A percentile compares a stretch with the other conserved stretches of the same genome.
Evolutionary conservation across 2,888 invertebrate species (phyloP).

Genomic region (Heliconius erato): DNA sequence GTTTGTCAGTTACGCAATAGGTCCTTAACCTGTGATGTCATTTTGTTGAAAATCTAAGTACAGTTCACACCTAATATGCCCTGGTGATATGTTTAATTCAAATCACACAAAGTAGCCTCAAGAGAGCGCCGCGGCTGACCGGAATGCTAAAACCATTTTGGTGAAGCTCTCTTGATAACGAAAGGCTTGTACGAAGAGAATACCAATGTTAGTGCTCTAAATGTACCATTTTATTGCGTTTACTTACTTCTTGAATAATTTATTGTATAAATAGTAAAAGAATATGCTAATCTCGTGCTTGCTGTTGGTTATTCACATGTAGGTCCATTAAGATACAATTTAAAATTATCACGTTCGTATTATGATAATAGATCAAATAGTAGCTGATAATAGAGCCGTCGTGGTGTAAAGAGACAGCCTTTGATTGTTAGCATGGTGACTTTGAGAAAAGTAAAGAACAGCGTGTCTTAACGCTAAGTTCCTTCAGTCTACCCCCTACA

Average conservation of each 20-base stretch:
- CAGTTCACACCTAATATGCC: constrained; percentile 44
- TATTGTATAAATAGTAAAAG: neutral
- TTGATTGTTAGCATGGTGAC: too few species aligned
- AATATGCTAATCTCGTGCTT: neutral
- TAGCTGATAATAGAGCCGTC: neutral
- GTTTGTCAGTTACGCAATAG: constrained; percentile 17
- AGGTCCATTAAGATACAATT: neutral
- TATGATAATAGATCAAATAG: neutral
- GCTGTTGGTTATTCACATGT: too few species aligned
- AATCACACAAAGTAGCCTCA: constrained; percentile 57
- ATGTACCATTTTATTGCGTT: constrained; percentile 16
- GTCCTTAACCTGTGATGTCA: constrained; percentile 44
- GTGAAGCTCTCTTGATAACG: constrained; percentile 63
- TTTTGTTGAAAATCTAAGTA: constrained; percentile 38
- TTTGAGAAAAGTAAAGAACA: too few species aligned
- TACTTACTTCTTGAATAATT: neutral
- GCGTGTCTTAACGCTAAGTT: too few species aligned
- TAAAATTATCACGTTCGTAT: neutral
- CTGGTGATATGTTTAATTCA: constrained; percentile 71
- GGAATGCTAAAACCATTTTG: constrained; percentile 67
- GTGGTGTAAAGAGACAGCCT: too few species aligned
- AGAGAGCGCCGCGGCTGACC: constrained; percentile 59
- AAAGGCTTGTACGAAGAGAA: constrained; percentile 50
- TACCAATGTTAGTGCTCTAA: constrained; percentile 50
- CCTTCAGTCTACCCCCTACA: too few species aligned